Evolutionary conservation across 2,888 invertebrate species (phyloP).

Genomic region (Thymelicus lineola): DNA sequence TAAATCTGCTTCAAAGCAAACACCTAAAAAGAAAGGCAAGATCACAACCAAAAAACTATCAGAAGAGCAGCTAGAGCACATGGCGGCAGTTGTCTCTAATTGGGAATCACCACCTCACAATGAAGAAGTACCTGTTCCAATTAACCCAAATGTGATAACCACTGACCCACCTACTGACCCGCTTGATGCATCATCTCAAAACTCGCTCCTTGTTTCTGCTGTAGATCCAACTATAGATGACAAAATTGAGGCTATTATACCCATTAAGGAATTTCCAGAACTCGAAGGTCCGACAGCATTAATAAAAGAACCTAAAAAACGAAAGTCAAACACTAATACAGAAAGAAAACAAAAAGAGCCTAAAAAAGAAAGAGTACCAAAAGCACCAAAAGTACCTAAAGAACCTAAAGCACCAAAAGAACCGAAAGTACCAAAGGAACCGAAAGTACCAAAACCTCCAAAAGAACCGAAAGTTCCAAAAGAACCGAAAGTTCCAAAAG

Average conservation of each 20-base stretch:
- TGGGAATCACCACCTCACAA: slow-evolving; percentile 73
- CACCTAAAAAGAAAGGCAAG: slow-evolving; percentile 39
- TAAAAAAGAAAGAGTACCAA: slow-evolving; percentile 50
- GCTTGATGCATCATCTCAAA: slow-evolving; percentile 24
- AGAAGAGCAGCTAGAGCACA: slow-evolving; percentile 62
- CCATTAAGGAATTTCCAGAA: slow-evolving; percentile 28
- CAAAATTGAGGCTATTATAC: slow-evolving; percentile 17
- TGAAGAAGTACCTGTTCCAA: slow-evolving; percentile 45
- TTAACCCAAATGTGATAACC: not conserved
- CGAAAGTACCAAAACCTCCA: slow-evolving; percentile 54
- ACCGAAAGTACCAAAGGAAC: slow-evolving; percentile 44
- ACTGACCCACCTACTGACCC: slow-evolving; percentile 34
- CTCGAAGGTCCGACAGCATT: slow-evolving; percentile 31
- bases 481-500: slow-evolving; percentile 51
- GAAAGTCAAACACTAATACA: slow-evolving; percentile 56
- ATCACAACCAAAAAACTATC: slow-evolving; percentile 70
- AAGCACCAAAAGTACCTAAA: slow-evolving; percentile 51
- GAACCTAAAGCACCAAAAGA: slow-evolving; percentile 26
- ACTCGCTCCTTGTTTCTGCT: not conserved
- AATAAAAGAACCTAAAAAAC: slow-evolving; percentile 65
- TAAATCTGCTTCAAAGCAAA: slow-evolving; percentile 21
- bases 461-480: slow-evolving; percentile 51
- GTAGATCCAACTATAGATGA: slow-evolving; percentile 8
- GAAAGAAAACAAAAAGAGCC: slow-evolving; percentile 55
- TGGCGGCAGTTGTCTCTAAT: slow-evolving; percentile 67